Evolutionary conservation across 2,113 vertebrate genomes (phyloP).

Genomic region (Gila orcuttii): DNA sequence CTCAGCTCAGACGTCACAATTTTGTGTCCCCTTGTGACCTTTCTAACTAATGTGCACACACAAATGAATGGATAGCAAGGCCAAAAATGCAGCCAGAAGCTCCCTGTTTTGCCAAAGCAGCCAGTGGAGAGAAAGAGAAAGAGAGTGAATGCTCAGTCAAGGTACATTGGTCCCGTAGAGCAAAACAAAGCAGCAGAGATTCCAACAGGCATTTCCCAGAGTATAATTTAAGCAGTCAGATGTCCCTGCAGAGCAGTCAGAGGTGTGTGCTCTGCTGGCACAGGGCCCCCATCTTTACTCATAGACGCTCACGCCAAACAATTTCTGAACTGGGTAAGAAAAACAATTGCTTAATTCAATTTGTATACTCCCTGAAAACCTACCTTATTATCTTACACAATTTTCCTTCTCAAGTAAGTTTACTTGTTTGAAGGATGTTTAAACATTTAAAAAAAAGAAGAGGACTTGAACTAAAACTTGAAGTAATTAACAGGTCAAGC

Average conservation of each 20-base stretch:
- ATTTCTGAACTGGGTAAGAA: constrained; percentile 3
- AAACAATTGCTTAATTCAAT: background rate
- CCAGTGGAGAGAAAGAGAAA: background rate
- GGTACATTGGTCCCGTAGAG: background rate
- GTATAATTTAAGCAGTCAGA: background rate
- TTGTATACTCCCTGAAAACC: background rate
- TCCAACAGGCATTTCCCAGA: constrained; percentile 1
- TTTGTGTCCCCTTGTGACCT: background rate
- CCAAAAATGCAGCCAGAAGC: background rate
- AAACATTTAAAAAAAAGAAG: constrained; percentile 5
- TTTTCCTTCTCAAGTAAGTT: background rate
- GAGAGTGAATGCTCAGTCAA: constrained; percentile 1
- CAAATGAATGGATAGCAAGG: constrained; percentile 4
- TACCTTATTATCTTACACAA: background rate
- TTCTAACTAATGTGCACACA: constrained; percentile 16
- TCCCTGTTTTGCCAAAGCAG: constrained; percentile 21
- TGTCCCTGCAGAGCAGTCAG: background rate
- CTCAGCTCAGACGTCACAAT: background rate
- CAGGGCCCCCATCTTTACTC: background rate
- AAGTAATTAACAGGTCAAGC: constrained; percentile 66
- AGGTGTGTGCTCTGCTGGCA: background rate
- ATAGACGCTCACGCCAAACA: background rate
- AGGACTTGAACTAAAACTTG: constrained; percentile 50
- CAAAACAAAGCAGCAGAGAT: constrained; percentile 24
- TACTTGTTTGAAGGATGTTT: constrained; percentile 12